Conservation (phyloP, 2,888 invertebrate genomes). For the Acleris cristana region DNA sequence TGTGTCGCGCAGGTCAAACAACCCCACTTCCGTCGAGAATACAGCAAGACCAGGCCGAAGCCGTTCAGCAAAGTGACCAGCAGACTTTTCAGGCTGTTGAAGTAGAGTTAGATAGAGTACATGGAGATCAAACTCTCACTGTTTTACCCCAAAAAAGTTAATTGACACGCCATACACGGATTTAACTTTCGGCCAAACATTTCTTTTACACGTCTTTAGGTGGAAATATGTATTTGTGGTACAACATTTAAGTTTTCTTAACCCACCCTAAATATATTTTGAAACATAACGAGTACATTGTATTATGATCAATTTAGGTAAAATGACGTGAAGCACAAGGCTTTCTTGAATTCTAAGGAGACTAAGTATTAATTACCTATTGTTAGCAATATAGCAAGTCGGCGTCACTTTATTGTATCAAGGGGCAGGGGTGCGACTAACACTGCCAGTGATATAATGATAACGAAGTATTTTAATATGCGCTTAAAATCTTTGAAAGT, state of each 20-base stretch:
- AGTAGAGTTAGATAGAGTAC: conserved; percentile 65
- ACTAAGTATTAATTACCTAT: conserved; percentile 33
- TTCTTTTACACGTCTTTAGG: not conserved
- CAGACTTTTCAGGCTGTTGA: conserved; percentile 64
- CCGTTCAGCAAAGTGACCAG: conserved; percentile 57
- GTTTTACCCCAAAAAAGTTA: not conserved
- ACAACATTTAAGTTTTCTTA: conserved; percentile 30
- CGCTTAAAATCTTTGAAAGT: not conserved
- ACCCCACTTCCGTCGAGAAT: conserved; percentile 76
- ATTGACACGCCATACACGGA: not conserved
- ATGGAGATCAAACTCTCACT: conserved; percentile 57
- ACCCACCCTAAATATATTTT: conserved; percentile 33
- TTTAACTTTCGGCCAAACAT: not conserved
- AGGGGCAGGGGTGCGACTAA: conserved; percentile 8
- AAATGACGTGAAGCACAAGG: conserved; percentile 23
- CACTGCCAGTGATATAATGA: conserved; percentile 19
- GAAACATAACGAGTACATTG: conserved; percentile 16
- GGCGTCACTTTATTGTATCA: conserved; percentile 2
- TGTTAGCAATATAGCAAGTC: conserved; percentile 26
- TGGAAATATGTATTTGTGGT: not conserved
- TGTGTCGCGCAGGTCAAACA: conserved; percentile 69
- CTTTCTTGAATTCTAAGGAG: conserved; percentile 14
- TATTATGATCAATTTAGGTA: conserved; percentile 12
- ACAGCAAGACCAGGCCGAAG: conserved; percentile 68
- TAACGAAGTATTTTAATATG: not conserved